Percentiles rank a stretch among this genome's conserved stretches.
phyloP scores from a whole-genome alignment of 2,113 vertebrate species.

The Platanista minor region DNA sequence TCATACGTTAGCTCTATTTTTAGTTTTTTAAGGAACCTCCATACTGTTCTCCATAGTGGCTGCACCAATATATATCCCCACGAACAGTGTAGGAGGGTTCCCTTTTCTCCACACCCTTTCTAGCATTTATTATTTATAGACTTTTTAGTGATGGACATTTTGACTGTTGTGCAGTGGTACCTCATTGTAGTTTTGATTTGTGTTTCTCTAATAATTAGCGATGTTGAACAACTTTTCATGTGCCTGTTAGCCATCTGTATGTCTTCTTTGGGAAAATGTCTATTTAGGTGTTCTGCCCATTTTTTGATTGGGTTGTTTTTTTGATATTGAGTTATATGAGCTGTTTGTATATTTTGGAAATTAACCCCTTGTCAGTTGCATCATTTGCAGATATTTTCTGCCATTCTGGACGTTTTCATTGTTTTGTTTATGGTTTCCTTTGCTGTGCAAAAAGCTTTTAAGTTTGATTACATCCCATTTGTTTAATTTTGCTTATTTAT shows the following conservation, averaged over 20 bases:
- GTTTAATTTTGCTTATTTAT: neutral
- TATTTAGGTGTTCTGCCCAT: neutral
- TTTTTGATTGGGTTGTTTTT: neutral
- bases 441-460: neutral
- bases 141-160: neutral
- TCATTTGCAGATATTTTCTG: neutral
- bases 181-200: neutral
- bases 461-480: neutral
- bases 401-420: neutral
- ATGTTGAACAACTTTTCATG: neutral
- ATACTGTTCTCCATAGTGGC: neutral
- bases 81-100: neutral
- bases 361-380: neutral
- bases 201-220: neutral
- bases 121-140: neutral
- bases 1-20: neutral
- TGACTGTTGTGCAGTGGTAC: neutral
- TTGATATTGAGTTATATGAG: neutral
- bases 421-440: neutral
- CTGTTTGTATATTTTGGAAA: neutral
- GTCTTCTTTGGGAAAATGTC: neutral
- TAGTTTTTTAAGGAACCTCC: neutral
- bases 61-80: neutral
- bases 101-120: neutral
- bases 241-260: neutral